Base-by-base conservation (phyloP, 2,113 vertebrate species). In the Oncorhynchus keta region DNA sequence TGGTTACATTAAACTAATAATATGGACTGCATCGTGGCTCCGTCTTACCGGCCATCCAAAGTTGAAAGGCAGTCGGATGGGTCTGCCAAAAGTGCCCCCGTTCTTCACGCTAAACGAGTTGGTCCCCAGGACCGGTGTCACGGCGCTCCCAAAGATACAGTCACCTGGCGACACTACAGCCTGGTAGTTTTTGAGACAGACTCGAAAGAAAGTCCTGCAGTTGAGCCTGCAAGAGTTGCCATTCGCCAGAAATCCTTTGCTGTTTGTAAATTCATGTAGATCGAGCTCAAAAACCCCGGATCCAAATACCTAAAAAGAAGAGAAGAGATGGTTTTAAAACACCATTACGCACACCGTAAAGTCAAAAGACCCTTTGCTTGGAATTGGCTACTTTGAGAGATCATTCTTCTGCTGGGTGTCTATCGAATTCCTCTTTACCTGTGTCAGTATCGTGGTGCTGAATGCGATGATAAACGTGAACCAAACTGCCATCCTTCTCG, bases 41-140 rank as follows among this genome's bases (percentile, higher is more conserved):
- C 12, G n/a, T 81, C 97, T 99, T 96, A 99, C 98, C 97, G 96
- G 97, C 97, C 97, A 99, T 75, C 96, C 97, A 84, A 97, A 99
- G 92, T 95, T 96, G 91, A 99, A 96, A 5, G 96, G 96, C 72
- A 99, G 80, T 69, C 95, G 95, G 78, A 99, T 95, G 68, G 94
- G 95, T 80, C 89, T 94, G 45, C 92, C 92, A 77, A 93, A 93
- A 70, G 90, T 88, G 81, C 91, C 95, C 8, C 92, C 92, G 45
- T 95, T 94, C 81, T 81, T 89, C 80, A 96, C 83, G 76, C 91
- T 93, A 92, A 98, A 98, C 59, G 96, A 96, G 91, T 96, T 95
- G 73, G 90, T 93, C 76, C 96, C 97, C 89, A 99, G 84, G 45
- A 98, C 93, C 0, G 96, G 95, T 70, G 98, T 99, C 83, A 94